phyloP scores from a whole-genome alignment of 1,140 invertebrate genomes.

The Frieseomelitta varia region DNA sequence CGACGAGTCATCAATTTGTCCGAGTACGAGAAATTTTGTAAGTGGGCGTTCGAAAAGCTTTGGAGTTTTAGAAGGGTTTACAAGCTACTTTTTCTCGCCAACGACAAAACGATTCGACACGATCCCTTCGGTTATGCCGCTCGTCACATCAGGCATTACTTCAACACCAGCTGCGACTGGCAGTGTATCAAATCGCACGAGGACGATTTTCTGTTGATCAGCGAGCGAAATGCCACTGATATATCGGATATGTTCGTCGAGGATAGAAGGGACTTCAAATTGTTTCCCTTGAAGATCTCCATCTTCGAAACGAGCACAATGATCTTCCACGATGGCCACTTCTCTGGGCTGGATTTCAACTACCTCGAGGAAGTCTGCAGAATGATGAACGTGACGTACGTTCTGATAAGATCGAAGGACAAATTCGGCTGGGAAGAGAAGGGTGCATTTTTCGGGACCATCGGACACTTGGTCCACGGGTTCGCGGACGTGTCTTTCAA shows the following conservation, averaged over 20 bases:
- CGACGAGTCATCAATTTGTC: rapidly evolving
- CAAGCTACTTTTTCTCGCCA: not conserved
- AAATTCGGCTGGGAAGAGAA: slow-evolving; percentile 33
- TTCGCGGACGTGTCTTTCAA: slow-evolving; percentile 25
- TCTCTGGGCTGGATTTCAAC: not conserved
- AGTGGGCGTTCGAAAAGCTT: slow-evolving; percentile 30
- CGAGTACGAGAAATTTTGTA: slow-evolving; percentile 2
- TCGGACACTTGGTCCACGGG: slow-evolving; percentile 16
- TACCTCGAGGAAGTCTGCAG: slow-evolving; percentile 18
- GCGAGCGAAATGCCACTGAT: not conserved
- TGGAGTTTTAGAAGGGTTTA: slow-evolving; percentile 19
- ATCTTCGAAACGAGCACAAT: slow-evolving; percentile 35
- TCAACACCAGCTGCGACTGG: slow-evolving; percentile 14
- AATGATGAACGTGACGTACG: slow-evolving; percentile 27
- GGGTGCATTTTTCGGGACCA: not conserved
- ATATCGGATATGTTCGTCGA: not conserved
- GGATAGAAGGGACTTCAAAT: not conserved
- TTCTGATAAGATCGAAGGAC: not conserved
- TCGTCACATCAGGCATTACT: not conserved
- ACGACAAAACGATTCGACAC: not conserved
- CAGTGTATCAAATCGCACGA: not conserved
- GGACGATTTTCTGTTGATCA: not conserved
- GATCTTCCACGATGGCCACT: not conserved
- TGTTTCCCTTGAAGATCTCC: slow-evolving; percentile 5
- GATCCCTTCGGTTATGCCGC: slow-evolving; percentile 17